Percentiles rank a stretch among this genome's conserved stretches.
Evolutionary conservation across 1,140 invertebrate species (phyloP).

Genomic region (Thereuonema tuberculata): DNA sequence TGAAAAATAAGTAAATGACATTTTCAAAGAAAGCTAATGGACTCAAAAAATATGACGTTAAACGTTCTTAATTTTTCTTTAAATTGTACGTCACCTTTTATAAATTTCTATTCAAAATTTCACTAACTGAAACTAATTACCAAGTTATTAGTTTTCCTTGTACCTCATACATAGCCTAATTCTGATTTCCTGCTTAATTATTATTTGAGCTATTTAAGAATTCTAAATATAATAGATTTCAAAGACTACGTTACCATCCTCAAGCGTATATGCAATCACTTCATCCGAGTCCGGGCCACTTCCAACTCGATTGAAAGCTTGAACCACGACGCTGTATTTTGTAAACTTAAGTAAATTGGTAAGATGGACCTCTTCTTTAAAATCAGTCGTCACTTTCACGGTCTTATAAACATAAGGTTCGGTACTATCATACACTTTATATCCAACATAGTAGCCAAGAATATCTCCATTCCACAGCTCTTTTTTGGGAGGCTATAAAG

Average conservation of each 20-base stretch:
- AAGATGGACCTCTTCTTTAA: slow-evolving; percentile 16
- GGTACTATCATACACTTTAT: slow-evolving; percentile 27
- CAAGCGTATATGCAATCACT: slow-evolving; percentile 56
- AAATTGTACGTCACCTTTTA: no score
- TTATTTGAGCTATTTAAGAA: not conserved
- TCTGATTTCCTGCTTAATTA: no score
- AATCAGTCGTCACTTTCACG: not conserved
- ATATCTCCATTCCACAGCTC: slow-evolving; percentile 57
- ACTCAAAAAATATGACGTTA: no score
- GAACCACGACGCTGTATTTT: slow-evolving; percentile 29
- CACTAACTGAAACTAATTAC: no score
- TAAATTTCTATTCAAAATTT: no score
- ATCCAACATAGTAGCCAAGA: slow-evolving; percentile 51
- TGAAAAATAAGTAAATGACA: no score
- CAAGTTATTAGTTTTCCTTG: no score
- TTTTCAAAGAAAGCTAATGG: no score
- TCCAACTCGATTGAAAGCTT: slow-evolving; percentile 34
- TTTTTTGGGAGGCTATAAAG: slow-evolving; percentile 40
- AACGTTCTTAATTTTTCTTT: no score
- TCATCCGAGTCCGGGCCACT: slow-evolving; percentile 58
- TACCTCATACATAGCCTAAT: no score
- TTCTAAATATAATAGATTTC: not conserved
- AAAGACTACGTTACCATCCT: slow-evolving; percentile 46
- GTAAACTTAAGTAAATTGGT: slow-evolving; percentile 26
- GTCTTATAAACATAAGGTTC: slow-evolving; percentile 9